Base-by-base conservation (phyloP, 2,797 vertebrate species). In the Myotis pilosus region DNA sequence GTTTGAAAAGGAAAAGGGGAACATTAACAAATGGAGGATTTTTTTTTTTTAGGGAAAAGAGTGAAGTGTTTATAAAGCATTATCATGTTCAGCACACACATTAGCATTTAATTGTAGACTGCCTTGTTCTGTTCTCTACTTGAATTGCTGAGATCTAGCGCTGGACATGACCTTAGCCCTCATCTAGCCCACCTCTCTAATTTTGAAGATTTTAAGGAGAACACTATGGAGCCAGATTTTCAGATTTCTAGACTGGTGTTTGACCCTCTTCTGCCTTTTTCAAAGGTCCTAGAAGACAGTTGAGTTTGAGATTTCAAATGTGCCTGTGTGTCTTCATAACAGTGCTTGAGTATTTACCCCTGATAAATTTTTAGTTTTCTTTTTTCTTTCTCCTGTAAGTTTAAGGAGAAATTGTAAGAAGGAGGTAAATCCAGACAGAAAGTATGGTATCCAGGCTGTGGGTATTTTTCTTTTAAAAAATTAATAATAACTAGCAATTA, bases 201-300 rank as follows among this genome's bases (percentile, higher is more conserved):
- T 89, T 96, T 95, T 60, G 88, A 80, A 83, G 36, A 30, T 53
- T 87, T 74, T 81, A 60, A 88, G 80, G 51, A 89, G 68, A 95
- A 87, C 41, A 41, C 60, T 47, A 55, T 19, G 15, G 44, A 95
- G 41, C 36, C 49, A 89, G 33, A 86, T 53, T 80, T 90, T 89
- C 55, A 68, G 60, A 87, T 89, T 76, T 38, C 19, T 25, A 51
- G 7, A 41, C 33, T 80, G 30, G 7, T 36, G 10, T 60, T 20
- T 64, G 41, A 80, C 9, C 6, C 49, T 86, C n/a, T 49, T 76
- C 64, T 47, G 30, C 38, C 13, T 47, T 22, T 57, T 17, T 87
- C 23, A 30, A 33, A 79, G 60, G 17, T 53, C 20, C 17, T 36
- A 49, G 69, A 94, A 76, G 60, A 53, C 11, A 64, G 19, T 33